Percentiles rank a stretch among this genome's conserved stretches.
These are phyloP conservation scores for Proales similis DNA, from an alignment of 1,140 invertebrate species.

Conservation along the genomic window DNA sequence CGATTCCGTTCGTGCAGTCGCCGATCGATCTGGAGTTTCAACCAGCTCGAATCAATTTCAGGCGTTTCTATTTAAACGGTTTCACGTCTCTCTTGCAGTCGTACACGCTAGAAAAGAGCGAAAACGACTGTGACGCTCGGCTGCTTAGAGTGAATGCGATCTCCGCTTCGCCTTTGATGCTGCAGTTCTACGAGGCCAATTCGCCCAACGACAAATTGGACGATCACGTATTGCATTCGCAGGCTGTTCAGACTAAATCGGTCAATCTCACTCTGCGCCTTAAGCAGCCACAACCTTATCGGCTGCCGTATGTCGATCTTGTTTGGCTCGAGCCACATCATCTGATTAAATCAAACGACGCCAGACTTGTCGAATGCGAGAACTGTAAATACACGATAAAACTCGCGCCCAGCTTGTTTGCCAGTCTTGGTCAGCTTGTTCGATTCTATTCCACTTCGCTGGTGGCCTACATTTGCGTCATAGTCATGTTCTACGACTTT, in stretches of 20 bases:
- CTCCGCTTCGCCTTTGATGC: too few relatives aligned
- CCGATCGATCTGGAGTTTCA: too few relatives aligned
- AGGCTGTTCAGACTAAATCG: conserved; percentile 16
- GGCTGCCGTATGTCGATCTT: conserved; percentile 1
- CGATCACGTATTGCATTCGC: not conserved
- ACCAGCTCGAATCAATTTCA: too few relatives aligned
- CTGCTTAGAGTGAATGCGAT: conserved; percentile 15
- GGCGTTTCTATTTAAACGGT: too few relatives aligned
- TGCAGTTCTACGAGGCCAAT: not conserved
- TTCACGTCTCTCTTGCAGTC: too few relatives aligned
- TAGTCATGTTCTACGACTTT: too few relatives aligned
- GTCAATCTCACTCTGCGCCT: conserved; percentile 15
- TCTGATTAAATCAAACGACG: conserved; percentile 1
- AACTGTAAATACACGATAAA: not conserved
- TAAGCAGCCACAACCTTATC: not conserved
- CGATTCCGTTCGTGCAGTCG: too few relatives aligned
- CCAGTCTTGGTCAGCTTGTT: conserved; percentile 4
- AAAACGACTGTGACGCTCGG: too few relatives aligned
- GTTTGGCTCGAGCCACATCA: conserved; percentile 15
- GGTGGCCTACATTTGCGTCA: too few relatives aligned
- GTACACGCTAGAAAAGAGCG: too few relatives aligned
- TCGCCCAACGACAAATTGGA: not conserved
- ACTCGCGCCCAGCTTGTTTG: not conserved
- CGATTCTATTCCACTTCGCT: conserved; percentile 22
- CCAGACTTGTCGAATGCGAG: not conserved